Conservation (phyloP, 2,113 vertebrate genomes). For the Labeo rohita region DNA sequence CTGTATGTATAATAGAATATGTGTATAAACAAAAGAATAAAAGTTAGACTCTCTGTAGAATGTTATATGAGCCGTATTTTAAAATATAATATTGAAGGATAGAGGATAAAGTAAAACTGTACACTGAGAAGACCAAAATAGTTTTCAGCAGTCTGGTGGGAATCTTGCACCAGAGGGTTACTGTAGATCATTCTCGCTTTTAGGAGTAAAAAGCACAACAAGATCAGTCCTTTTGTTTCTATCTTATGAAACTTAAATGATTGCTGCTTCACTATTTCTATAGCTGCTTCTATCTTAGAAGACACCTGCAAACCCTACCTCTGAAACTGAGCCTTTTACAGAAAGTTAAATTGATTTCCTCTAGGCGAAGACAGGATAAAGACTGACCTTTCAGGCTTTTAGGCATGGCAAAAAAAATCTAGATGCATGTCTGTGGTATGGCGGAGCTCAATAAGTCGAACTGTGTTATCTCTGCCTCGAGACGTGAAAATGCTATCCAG, state of each 20-base stretch:
- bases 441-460: constrained; percentile 26
- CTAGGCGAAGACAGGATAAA: neutral
- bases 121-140: neutral
- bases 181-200: constrained; percentile 12
- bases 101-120: neutral
- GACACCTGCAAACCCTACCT: neutral
- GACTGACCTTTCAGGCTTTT: neutral
- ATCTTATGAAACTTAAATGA: constrained; percentile 4
- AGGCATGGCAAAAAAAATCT: constrained; percentile 4
- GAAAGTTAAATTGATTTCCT: constrained; percentile 41
- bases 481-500: constrained; percentile 25
- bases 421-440: constrained; percentile 15
- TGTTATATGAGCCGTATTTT: no score
- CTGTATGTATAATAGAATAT: no score
- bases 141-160: neutral
- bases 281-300: constrained; percentile 11
- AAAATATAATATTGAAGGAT: neutral
- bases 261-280: neutral
- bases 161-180: neutral
- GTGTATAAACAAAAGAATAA: neutral
- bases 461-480: constrained; percentile 4
- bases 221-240: neutral
- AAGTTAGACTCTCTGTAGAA: no score
- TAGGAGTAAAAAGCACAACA: constrained; percentile 7
- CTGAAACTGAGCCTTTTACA: constrained; percentile 13